Evolutionary conservation across 2,113 vertebrate genomes (phyloP).

Genomic region (Phocoena phocoena): DNA sequence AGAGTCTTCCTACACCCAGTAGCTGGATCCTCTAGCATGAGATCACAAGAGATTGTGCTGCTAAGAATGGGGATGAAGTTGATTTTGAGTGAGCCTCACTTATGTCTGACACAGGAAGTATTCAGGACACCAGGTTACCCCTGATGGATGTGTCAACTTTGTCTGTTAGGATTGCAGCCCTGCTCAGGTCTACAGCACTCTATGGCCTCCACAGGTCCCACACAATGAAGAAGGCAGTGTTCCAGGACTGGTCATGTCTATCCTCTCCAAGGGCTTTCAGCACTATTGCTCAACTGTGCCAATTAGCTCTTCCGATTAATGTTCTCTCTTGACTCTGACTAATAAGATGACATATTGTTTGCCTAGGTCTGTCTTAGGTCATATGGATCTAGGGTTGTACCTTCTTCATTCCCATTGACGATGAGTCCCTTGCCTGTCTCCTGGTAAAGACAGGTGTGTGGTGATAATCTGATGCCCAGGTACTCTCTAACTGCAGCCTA

Average conservation of each 20-base stretch:
- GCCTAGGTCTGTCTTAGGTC: neutral
- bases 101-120: neutral
- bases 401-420: neutral
- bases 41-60: neutral
- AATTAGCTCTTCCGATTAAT: neutral
- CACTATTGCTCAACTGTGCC: neutral
- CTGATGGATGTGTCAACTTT: neutral
- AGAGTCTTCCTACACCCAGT: neutral
- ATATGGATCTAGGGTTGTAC: rapidly evolving
- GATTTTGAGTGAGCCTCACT: neutral
- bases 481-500: neutral
- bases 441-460: neutral
- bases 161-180: neutral
- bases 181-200: neutral
- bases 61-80: neutral
- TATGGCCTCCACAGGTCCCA: too few species aligned
- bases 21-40: neutral
- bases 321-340: neutral
- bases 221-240: neutral
- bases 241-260: neutral
- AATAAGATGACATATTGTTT: neutral
- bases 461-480: neutral
- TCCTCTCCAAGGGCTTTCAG: neutral
- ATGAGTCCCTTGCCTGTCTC: neutral
- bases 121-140: neutral